phyloP scores from a whole-genome alignment of 2,888 invertebrate species.

The Fragum whitleyi region DNA sequence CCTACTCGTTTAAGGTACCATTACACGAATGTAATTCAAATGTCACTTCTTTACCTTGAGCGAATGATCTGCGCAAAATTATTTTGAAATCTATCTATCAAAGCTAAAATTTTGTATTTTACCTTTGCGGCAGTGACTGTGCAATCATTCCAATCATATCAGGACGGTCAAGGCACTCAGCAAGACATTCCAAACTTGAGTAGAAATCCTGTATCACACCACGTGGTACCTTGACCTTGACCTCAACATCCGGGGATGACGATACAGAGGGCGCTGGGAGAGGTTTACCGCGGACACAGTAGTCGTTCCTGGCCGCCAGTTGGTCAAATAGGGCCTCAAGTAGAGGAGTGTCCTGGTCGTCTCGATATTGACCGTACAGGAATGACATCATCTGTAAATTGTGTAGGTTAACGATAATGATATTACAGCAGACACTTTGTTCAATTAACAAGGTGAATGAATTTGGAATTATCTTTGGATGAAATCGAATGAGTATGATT shows the following conservation, averaged over 20 bases:
- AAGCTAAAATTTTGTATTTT: not conserved
- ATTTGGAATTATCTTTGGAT: too few species aligned
- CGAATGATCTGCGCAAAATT: too few species aligned
- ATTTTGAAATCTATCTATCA: too few species aligned
- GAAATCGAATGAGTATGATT: too few species aligned
- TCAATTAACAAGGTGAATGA: too few species aligned
- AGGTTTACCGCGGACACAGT: slow-evolving; percentile 61
- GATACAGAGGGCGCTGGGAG: slow-evolving; percentile 55
- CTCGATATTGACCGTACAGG: slow-evolving; percentile 74
- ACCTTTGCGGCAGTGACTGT: slow-evolving; percentile 71
- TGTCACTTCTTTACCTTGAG: too few species aligned
- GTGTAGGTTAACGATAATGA: too few species aligned
- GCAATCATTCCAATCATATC: slow-evolving; percentile 69
- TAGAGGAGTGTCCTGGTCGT: slow-evolving; percentile 69
- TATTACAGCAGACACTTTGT: not conserved
- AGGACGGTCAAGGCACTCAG: slow-evolving; percentile 70
- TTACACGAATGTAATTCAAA: too few species aligned
- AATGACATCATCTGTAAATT: slow-evolving; percentile 67
- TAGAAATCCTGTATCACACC: slow-evolving; percentile 69
- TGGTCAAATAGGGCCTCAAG: slow-evolving; percentile 68
- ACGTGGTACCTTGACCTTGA: slow-evolving; percentile 57
- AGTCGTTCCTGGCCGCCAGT: slow-evolving; percentile 68
- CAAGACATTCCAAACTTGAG: slow-evolving; percentile 74
- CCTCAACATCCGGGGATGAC: slow-evolving; percentile 40
- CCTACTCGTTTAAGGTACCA: too few species aligned